Conservation (phyloP, 2,113 vertebrate genomes). For the Pygathrix nemaeus region DNA sequence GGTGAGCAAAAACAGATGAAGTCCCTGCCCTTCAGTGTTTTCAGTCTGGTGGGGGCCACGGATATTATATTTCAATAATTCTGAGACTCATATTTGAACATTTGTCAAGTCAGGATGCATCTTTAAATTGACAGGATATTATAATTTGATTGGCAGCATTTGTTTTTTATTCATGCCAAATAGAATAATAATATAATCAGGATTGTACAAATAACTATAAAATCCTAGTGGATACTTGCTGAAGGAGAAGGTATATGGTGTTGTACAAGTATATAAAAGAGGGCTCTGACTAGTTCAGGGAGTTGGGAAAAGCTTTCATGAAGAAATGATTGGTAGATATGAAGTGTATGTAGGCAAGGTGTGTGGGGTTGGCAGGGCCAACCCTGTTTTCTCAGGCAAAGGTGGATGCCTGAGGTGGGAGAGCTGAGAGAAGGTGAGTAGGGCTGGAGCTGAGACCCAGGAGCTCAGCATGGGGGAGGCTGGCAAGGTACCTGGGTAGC, state of each 20-base stretch:
- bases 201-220: constrained; percentile 17
- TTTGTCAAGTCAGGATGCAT: constrained; percentile 2
- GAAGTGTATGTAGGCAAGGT: not conserved
- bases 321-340: not conserved
- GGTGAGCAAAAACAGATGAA: not conserved
- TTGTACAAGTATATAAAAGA: not conserved
- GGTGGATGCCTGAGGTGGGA: not conserved
- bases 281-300: not conserved
- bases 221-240: not conserved
- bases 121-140: not conserved
- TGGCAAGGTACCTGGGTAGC: not conserved
- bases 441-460: not conserved
- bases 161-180: not conserved
- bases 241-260: not conserved
- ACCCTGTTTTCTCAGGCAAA: not conserved
- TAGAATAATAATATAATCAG: not conserved
- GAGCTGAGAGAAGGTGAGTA: not conserved
- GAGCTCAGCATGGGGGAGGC: not conserved
- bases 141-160: not conserved
- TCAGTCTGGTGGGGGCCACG: not conserved
- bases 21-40: not conserved
- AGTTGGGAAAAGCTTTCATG: not conserved
- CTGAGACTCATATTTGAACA: not conserved
- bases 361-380: not conserved
- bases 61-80: not conserved